Evolutionary conservation across 2,888 invertebrate species (phyloP).

Genomic region (Xanthorhoe designata): DNA sequence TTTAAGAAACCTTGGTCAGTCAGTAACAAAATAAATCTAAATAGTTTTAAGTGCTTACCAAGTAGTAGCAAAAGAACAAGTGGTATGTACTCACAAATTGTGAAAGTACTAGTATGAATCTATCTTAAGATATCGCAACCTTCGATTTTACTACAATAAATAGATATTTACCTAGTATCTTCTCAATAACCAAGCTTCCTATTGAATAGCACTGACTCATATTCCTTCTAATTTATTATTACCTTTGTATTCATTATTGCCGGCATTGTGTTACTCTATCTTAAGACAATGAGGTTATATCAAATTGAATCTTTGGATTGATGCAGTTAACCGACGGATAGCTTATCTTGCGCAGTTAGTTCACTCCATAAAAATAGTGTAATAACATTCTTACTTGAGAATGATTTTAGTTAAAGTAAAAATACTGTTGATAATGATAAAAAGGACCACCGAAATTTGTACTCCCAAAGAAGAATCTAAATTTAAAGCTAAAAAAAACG

Average conservation of each 20-base stretch:
- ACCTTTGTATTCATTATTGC: conserved; percentile 32
- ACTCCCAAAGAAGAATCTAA: no score
- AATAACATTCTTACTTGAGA: no score
- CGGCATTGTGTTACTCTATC: conserved; percentile 40
- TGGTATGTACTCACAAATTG: no score
- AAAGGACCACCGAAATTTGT: no score
- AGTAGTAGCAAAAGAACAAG: no score
- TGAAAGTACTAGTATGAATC: no score
- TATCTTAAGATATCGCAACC: neutral
- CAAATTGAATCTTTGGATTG: conserved; percentile 60
- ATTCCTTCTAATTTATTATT: conserved; percentile 14
- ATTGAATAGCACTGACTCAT: conserved; percentile 28
- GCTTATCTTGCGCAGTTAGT: neutral
- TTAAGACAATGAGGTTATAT: conserved; percentile 44
- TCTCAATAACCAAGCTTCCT: conserved; percentile 15
- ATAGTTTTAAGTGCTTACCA: no score
- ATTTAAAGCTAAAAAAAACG: no score
- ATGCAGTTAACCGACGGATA: conserved; percentile 38
- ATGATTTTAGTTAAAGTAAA: no score
- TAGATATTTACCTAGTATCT: conserved; percentile 7
- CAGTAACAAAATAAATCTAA: no score
- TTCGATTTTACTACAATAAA: conserved; percentile 7
- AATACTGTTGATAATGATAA: neutral
- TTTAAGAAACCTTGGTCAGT: no score
- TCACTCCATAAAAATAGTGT: neutral